Conservation (phyloP, 2,888 invertebrate genomes). For the Drosophila engyochracea region DNA sequence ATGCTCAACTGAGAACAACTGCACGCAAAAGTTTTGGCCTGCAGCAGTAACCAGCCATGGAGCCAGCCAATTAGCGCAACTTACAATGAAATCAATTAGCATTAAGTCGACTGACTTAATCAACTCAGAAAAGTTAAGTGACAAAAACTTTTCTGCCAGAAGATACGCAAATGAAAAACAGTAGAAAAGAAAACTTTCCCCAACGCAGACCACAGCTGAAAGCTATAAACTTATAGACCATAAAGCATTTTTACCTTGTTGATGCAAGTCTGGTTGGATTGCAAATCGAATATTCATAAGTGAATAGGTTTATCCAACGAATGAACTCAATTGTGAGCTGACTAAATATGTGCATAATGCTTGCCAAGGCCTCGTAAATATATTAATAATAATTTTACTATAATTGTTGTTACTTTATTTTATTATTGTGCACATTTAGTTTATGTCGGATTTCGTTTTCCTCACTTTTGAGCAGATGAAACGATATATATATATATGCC, state of each 20-base stretch:
- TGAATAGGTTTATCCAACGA: constrained; percentile 24
- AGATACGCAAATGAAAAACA: background rate
- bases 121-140: constrained; percentile 74
- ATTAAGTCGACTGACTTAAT: constrained; percentile 71
- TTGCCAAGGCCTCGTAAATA: background rate
- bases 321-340: background rate
- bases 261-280: constrained; percentile 3
- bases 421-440: background rate
- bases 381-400: background rate
- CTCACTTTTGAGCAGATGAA: background rate
- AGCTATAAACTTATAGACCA: constrained; percentile 1
- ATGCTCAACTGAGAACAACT: constrained; percentile 34
- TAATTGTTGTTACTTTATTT: background rate
- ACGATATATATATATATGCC: too few relatives aligned
- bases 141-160: constrained; percentile 58
- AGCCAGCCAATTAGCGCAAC: constrained; percentile 68
- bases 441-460: background rate
- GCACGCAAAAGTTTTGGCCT: constrained; percentile 41
- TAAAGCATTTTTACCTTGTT: background rate
- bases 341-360: background rate
- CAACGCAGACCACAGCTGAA: constrained; percentile 22
- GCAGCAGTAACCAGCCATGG: constrained; percentile 10
- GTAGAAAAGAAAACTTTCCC: background rate
- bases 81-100: constrained; percentile 74
- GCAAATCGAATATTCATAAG: constrained; percentile 36